Conservation (phyloP, 2,113 vertebrate species). For the Cisticola juncidis region DNA sequence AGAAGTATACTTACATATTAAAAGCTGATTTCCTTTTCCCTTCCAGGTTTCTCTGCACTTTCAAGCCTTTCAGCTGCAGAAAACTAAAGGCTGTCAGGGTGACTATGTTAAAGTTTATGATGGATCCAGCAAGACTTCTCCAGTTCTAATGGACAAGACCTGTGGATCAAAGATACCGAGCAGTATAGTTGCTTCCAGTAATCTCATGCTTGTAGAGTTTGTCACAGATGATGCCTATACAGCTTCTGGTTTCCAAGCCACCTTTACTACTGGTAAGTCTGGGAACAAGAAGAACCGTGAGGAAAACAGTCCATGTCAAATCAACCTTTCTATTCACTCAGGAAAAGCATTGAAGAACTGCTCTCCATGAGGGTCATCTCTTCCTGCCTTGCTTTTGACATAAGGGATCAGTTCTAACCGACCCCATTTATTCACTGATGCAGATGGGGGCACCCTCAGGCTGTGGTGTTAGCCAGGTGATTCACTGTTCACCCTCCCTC, state of each 20-base stretch:
- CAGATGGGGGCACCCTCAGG: not conserved
- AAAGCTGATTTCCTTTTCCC: not conserved
- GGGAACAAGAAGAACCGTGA: not conserved
- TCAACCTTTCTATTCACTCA: not conserved
- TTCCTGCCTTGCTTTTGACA: not conserved
- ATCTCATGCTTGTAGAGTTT: conserved; percentile 46
- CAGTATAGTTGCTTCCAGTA: not conserved
- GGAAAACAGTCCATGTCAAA: not conserved
- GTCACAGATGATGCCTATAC: conserved; percentile 10
- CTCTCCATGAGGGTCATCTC: not conserved
- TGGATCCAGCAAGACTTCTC: conserved; percentile 48
- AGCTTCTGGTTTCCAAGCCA: conserved; percentile 55
- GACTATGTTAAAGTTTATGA: conserved; percentile 65
- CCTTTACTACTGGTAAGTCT: conserved; percentile 50
- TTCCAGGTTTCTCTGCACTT: conserved; percentile 51
- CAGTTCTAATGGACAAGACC: conserved; percentile 57
- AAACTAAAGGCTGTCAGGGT: conserved; percentile 25
- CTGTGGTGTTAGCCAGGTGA: not conserved
- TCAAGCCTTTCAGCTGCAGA: conserved; percentile 32
- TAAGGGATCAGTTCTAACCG: not conserved
- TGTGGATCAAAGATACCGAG: conserved; percentile 36
- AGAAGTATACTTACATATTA: not conserved
- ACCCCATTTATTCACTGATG: not conserved
- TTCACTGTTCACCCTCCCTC: not conserved
- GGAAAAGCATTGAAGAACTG: not conserved